Evolutionary conservation across 2,113 vertebrate genomes (phyloP).

Genomic region (Gadus chalcogrammus): DNA sequence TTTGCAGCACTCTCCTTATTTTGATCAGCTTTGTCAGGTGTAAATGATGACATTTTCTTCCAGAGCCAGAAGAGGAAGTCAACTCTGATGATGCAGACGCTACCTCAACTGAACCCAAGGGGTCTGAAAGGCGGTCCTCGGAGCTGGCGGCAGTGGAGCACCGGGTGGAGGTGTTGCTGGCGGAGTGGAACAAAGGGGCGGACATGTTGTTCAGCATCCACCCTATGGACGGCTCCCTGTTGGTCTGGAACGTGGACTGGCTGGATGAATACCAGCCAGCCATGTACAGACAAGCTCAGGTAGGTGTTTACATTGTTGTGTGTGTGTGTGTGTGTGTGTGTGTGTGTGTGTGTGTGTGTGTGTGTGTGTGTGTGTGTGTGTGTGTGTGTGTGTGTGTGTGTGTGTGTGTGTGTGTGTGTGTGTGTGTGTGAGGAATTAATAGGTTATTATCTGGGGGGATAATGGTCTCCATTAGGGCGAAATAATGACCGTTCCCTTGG

Average conservation of each 20-base stretch:
- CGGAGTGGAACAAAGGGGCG: constrained; percentile 93
- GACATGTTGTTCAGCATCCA: constrained; percentile 99
- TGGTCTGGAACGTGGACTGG: constrained; percentile 98
- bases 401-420: no score
- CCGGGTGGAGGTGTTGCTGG: constrained; percentile 86
- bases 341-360: no score
- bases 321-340: no score
- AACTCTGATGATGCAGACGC: constrained; percentile 32
- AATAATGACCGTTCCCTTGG: no score
- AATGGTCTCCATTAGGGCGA: no score
- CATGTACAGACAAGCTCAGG: constrained; percentile 98
- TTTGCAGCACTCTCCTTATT: no score
- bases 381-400: no score
- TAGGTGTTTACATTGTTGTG: constrained; percentile 45
- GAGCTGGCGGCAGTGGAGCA: constrained; percentile 84
- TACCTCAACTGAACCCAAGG: constrained; percentile 27
- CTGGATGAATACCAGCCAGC: constrained; percentile 96
- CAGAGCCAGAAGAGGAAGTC: constrained; percentile 57
- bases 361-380: no score
- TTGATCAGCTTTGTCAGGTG: no score
- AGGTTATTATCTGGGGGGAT: not conserved
- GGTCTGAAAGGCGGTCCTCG: constrained; percentile 27
- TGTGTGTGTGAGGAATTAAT: not conserved
- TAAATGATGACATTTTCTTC: not conserved
- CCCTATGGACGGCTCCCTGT: constrained; percentile 92